Conservation (phyloP, 2,797 vertebrate genomes). For the Trachops cirrhosus region DNA sequence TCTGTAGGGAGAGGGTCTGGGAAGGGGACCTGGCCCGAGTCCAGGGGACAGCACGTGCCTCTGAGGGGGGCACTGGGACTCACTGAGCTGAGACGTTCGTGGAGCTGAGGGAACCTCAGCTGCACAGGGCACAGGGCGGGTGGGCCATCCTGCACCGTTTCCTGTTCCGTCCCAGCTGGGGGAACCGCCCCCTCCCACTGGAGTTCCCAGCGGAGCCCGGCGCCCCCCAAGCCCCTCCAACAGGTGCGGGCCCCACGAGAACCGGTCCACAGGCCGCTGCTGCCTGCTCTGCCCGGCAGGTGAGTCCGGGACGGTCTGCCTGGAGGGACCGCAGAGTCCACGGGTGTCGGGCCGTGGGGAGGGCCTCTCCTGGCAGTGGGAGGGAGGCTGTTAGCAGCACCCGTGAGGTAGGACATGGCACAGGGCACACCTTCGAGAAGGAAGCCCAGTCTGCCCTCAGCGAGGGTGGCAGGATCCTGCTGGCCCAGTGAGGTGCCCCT, state of each 20-base stretch:
- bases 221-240: fast-evolving
- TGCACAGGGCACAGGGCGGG: no score
- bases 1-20: no score
- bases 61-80: no score
- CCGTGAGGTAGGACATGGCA: neutral
- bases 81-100: no score
- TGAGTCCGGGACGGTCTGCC: neutral
- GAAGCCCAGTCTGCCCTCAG: neutral
- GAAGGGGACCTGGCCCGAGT: no score
- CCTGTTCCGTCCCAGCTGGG: neutral
- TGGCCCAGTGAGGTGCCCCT: neutral
- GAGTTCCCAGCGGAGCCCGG: neutral
- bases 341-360: neutral
- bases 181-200: fast-evolving
- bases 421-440: neutral
- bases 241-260: fast-evolving
- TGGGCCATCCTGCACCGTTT: neutral
- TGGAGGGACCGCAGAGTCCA: fast-evolving
- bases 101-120: no score
- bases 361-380: neutral
- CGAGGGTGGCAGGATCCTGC: no score
- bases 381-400: no score
- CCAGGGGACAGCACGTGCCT: fast-evolving
- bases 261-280: fast-evolving
- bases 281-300: neutral